These are phyloP conservation scores for Alethe castanea DNA, from an alignment of 2,113 vertebrate genomes.

Conservation along the genomic window DNA sequence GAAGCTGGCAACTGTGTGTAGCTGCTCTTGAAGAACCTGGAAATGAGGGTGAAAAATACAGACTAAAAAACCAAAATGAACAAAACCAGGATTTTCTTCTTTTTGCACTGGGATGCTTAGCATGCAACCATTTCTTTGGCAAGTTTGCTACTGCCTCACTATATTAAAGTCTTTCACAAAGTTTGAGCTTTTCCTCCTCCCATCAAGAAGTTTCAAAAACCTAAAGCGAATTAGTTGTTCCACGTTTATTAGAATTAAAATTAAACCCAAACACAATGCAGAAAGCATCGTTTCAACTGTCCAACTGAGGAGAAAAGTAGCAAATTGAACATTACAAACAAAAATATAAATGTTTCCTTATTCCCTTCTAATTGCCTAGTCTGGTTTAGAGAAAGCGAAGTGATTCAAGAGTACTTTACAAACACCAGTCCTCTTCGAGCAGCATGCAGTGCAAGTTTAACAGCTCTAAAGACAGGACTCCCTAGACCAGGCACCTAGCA, in stretches of 20 bases:
- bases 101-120: not conserved
- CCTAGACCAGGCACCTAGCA: not conserved
- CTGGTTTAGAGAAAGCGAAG: not conserved
- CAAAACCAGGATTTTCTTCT: not conserved
- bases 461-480: not conserved
- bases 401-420: not conserved
- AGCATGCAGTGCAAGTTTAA: not conserved
- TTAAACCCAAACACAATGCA: not conserved
- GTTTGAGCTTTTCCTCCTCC: not conserved
- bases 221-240: not conserved
- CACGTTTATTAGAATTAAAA: not conserved
- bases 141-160: not conserved
- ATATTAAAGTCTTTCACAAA: not conserved
- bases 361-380: not conserved
- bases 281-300: not conserved
- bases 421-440: not conserved
- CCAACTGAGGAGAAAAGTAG: not conserved
- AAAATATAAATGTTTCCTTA: not conserved
- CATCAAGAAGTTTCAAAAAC: not conserved
- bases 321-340: not conserved
- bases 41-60: conserved; percentile 17
- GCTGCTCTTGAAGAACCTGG: conserved; percentile 30
- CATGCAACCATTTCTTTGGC: not conserved
- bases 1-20: not conserved
- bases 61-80: not conserved